phyloP scores from a whole-genome alignment of 2,113 vertebrate species.

The Channa maculata region DNA sequence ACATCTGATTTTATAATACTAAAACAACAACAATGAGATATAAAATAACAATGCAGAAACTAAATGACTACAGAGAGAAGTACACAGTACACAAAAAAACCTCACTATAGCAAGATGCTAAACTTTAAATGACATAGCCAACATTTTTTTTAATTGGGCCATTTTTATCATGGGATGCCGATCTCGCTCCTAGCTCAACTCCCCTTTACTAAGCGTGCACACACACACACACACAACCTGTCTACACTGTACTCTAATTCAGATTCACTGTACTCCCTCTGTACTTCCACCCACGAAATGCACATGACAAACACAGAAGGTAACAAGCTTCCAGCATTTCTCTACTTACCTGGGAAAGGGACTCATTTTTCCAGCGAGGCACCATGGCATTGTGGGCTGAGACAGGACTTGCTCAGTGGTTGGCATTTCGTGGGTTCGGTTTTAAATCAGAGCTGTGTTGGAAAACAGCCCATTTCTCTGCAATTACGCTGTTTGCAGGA shows the following conservation, averaged over 20 bases:
- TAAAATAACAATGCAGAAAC: too few relatives aligned
- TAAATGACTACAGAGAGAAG: too few relatives aligned
- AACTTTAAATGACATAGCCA: too few relatives aligned
- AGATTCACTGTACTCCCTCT: constrained; percentile 16
- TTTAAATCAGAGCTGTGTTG: constrained; percentile 36
- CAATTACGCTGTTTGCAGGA: constrained; percentile 36
- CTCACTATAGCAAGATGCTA: too few relatives aligned
- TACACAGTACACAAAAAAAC: too few relatives aligned
- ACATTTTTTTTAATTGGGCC: neutral
- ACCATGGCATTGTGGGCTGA: constrained; percentile 36
- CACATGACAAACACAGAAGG: constrained; percentile 50
- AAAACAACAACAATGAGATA: too few relatives aligned
- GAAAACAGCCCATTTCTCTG: neutral
- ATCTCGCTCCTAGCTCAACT: neutral
- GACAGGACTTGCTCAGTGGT: constrained; percentile 29
- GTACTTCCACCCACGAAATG: constrained; percentile 43
- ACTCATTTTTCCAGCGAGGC: constrained; percentile 42
- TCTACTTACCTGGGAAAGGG: constrained; percentile 42
- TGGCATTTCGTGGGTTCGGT: constrained; percentile 29
- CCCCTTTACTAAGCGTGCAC: constrained; percentile 14
- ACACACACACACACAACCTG: constrained; percentile 13
- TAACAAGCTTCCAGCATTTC: constrained; percentile 51
- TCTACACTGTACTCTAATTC: constrained; percentile 17
- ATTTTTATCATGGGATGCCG: neutral
- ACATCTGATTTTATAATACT: too few relatives aligned